Evolutionary conservation across 2,888 invertebrate species (phyloP), one percentile per base, ranked within the genome.

Genomic region (Galerucella pusilla): DNA sequence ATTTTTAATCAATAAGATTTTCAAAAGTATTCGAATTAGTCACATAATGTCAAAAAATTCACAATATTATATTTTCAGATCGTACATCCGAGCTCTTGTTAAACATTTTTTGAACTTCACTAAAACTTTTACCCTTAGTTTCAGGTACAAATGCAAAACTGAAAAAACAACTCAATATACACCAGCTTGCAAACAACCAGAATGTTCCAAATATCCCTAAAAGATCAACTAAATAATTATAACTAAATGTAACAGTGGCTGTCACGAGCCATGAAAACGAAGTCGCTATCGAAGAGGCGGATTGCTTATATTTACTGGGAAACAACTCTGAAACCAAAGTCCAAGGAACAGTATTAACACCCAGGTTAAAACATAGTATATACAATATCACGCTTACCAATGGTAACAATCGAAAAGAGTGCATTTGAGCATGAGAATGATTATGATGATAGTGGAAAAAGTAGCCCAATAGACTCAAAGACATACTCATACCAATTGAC

Each of bases 301-400:
- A 88, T 0, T 93, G 91, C 86, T 94, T 94, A 1, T 94, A 92
- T 79, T 94, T 93, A 0, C 92, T 88, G 25, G 96, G 92, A 86
- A 96, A 93, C 87, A 96, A 90, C 85, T 96, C 96, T 0, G 94
- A 93, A 89, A 94, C 91, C 49, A 95, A 91, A 0, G 94, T 93
- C 95, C 95, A 95, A 0, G 94, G 93, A 45, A 95, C 86, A 0
- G 94, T 93, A 10, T 96, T 94, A 70, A 93, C 91, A 0, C 92
- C 94, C 81, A 92, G 89, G 86, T 94, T 93, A 88, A 94, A 95
- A 0, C 92, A 91, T 68, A 92, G 88, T 75, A 94, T 93, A 88
- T 92, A 95, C 20, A 92, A 81, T 1, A 94, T 90, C 60, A 95
- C 86, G 0, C 94, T 91, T 10, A 91, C 85, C 7, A 95, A 90